Conservation (phyloP, 2,888 invertebrate genomes). For the Cecidostiba fungosa region DNA sequence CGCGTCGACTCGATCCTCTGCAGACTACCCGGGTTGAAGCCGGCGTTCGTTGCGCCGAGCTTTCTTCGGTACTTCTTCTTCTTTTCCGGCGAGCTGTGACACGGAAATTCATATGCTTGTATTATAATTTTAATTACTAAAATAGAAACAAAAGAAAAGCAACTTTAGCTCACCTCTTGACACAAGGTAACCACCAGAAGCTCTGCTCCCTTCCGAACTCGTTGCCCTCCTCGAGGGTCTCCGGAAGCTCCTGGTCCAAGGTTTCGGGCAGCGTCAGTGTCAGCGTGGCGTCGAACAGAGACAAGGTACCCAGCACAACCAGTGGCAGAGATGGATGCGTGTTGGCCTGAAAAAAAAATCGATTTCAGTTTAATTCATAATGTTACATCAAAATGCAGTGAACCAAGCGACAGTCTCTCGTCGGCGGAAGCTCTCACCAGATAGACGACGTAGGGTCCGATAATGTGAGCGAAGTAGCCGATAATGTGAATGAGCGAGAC, state of each 20-base stretch:
- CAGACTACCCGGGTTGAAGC: conserved; percentile 76
- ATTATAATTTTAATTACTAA: too few species aligned
- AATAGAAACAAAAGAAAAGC: too few species aligned
- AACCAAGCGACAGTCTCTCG: too few species aligned
- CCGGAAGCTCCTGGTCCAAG: conserved; percentile 91
- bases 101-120: too few species aligned
- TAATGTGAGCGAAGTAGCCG: conserved; percentile 92
- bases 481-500: conserved; percentile 93
- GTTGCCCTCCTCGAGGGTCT: conserved; percentile 92
- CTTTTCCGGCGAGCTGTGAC: conserved; percentile 68
- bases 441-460: conserved; percentile 93
- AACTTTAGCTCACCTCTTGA: conserved; percentile 71
- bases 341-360: conserved; percentile 71
- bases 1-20: conserved; percentile 76
- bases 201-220: conserved; percentile 90
- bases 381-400: too few species aligned
- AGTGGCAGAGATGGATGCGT: conserved; percentile 83
- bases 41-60: conserved; percentile 74
- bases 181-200: conserved; percentile 89
- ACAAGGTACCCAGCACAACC: conserved; percentile 87
- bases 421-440: conserved; percentile 82
- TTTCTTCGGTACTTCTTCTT: conserved; percentile 75
- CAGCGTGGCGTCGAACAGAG: conserved; percentile 88
- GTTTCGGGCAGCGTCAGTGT: conserved; percentile 93
- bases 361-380: too few species aligned